Base-by-base conservation (phyloP, 2,888 invertebrate genomes). In the Seladonia tumulorum region DNA sequence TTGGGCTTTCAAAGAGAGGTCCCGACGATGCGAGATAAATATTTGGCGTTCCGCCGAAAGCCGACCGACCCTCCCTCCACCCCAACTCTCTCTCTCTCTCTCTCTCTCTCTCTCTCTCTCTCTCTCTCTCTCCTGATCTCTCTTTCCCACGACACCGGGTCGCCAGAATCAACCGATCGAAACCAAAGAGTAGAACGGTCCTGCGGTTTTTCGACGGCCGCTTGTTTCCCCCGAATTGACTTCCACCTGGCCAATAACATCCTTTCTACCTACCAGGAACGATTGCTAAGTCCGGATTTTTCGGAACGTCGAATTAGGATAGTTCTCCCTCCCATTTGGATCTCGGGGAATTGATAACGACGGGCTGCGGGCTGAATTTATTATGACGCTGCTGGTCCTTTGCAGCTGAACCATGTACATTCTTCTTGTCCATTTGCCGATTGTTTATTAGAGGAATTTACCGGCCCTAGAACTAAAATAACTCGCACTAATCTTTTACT, bases 31-130 rank as follows among this genome's bases (percentile, higher is more conserved):
- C 83, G 83, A 83, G 82, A 88, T 89, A 88, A 89, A 89, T 88
- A 89, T 89, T 89, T 89, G 88, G 88, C 88, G 81, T 81, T 66
- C 60, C 86, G 88, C 88, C 88, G 84, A 88, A 86, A 86, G 39
- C 77, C 85, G 25, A n/a, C n/a, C 16, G 74, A 45, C 74, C 63
- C 53, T n/a, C 53, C 22, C 53, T 53, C 53, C 53, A 49, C 18
- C 49, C 45, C 12, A 14, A 45, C 14, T 14, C 45, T 45, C 42
- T 45, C 42, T 0, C 42, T n/a, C 49, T 39, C n/a, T n/a, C n/a
- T n/a, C n/a, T 68, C 73, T 72, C 68, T 29, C 60, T 14, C 49
- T 29, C 63, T 4, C 47, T 66, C 16, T 8, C 25, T 14, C 49
- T n/a, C 42, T 45, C 42, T 2, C 18, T 22, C 8, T 1, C 18